Conservation (phyloP, 2,113 vertebrate genomes). For the Ptychochromis oligacanthus region DNA sequence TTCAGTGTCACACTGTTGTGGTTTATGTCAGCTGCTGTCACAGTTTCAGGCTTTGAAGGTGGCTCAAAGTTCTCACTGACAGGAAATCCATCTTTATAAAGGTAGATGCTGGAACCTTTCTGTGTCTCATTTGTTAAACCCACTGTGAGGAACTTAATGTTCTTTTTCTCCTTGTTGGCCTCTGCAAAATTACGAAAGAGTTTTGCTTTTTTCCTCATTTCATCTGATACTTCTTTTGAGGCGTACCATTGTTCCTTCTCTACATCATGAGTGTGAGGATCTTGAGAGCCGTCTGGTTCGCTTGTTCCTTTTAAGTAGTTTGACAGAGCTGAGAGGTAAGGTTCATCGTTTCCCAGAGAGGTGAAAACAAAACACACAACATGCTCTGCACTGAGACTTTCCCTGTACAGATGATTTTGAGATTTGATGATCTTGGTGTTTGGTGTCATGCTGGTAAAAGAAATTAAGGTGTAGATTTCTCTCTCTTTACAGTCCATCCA, state of each 20-base stretch:
- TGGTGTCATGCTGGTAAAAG: slow-evolving; percentile 38
- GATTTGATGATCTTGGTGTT: slow-evolving; percentile 10
- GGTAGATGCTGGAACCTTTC: slow-evolving; percentile 40
- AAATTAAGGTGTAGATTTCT: slow-evolving; percentile 23
- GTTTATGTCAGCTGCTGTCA: slow-evolving; percentile 3
- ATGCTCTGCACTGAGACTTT: no score
- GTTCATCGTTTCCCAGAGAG: slow-evolving; percentile 1
- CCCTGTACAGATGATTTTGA: neutral
- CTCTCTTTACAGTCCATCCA: slow-evolving; percentile 51
- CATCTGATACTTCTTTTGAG: neutral
- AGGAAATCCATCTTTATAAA: slow-evolving; percentile 4
- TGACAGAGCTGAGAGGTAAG: slow-evolving; percentile 4
- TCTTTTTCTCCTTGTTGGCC: slow-evolving; percentile 40
- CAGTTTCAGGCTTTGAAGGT: slow-evolving; percentile 43
- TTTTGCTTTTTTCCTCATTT: neutral
- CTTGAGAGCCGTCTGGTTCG: neutral
- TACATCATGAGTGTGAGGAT: neutral
- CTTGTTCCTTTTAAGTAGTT: neutral
- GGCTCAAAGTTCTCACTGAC: slow-evolving; percentile 40
- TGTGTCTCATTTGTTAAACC: slow-evolving; percentile 18
- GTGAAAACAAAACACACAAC: slow-evolving; percentile 52
- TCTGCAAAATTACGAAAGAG: slow-evolving; percentile 55
- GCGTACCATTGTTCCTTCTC: neutral
- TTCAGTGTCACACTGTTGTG: slow-evolving; percentile 50
- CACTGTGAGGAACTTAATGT: slow-evolving; percentile 24